A percentile compares a stretch with the other conserved stretches of the same genome.
Conservation (phyloP, 2,113 vertebrate genomes). For the Cnemophilus loriae region DNA sequence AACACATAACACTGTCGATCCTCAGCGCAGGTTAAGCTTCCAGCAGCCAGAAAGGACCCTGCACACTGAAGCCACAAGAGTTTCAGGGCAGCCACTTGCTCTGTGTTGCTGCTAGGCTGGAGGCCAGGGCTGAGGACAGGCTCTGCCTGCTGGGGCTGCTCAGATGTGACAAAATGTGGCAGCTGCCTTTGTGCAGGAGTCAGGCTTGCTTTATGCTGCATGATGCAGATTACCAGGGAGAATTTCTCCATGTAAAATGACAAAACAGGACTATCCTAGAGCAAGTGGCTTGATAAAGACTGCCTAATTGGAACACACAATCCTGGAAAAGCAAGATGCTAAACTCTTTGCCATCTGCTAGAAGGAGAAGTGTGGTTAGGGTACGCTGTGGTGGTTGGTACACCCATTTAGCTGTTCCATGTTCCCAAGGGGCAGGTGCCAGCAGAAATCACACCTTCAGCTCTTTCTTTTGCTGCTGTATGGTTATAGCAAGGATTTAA, state of each 20-base stretch:
- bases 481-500: not conserved
- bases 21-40: fast-evolving
- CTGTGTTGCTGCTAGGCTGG: not conserved
- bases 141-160: not conserved
- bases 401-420: not conserved
- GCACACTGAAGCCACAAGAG: fast-evolving
- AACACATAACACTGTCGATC: not conserved
- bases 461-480: not conserved
- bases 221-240: fast-evolving
- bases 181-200: not conserved
- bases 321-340: not conserved
- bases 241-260: not conserved
- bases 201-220: not conserved
- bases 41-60: no score
- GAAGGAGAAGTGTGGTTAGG: fast-evolving
- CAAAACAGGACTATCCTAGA: not conserved
- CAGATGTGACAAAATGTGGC: fast-evolving
- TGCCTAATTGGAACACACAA: fast-evolving
- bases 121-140: fast-evolving
- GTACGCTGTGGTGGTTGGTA: fast-evolving
- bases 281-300: not conserved
- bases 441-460: not conserved
- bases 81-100: fast-evolving
- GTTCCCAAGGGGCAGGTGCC: not conserved
- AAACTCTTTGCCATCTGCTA: not conserved